Evolutionary conservation across 2,888 invertebrate genomes (phyloP).

Genomic region (Hydroisotoma schaefferi): DNA sequence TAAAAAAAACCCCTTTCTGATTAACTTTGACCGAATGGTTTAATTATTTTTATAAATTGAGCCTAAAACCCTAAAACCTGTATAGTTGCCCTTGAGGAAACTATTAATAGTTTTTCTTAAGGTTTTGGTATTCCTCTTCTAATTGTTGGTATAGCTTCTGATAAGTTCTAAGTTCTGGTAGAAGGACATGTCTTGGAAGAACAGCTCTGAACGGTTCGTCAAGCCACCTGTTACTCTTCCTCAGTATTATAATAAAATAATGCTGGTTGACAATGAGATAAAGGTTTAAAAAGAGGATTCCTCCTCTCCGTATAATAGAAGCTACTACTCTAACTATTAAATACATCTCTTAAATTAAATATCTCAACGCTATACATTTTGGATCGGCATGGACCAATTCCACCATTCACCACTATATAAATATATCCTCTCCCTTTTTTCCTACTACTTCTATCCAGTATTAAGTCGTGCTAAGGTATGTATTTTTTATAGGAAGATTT

Average conservation of each 20-base stretch:
- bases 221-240: constrained; percentile 44
- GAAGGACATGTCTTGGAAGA: not conserved
- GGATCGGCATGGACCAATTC: too few relatives aligned
- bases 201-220: constrained; percentile 35
- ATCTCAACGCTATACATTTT: too few relatives aligned
- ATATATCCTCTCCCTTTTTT: too few relatives aligned
- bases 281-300: not conserved
- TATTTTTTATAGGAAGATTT: not conserved
- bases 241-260: not conserved
- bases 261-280: not conserved
- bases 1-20: too few relatives aligned
- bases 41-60: too few relatives aligned
- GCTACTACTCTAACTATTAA: not conserved
- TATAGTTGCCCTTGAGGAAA: too few relatives aligned
- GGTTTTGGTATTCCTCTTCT: not conserved
- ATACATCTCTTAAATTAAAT: too few relatives aligned
- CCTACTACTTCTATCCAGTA: too few relatives aligned
- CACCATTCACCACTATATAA: too few relatives aligned
- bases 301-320: not conserved
- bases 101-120: not conserved
- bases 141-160: not conserved
- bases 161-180: not conserved
- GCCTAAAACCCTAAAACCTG: too few relatives aligned
- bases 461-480: too few relatives aligned
- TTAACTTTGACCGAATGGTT: too few relatives aligned